Evolutionary conservation across 2,888 invertebrate genomes (phyloP).

Genomic region (Adineta ricciae): DNA sequence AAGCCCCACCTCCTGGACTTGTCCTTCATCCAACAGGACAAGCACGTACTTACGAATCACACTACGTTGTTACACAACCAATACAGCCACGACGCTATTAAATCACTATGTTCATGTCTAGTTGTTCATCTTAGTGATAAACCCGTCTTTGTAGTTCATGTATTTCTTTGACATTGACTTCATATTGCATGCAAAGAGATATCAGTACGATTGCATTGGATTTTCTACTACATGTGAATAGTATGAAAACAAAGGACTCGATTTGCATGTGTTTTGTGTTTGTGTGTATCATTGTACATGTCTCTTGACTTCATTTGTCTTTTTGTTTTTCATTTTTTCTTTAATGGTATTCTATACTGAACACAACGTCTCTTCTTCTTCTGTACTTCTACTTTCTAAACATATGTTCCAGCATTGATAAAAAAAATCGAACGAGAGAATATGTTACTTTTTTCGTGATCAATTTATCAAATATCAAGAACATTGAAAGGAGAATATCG

Average conservation of each 20-base stretch:
- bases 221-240: not conserved
- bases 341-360: not conserved
- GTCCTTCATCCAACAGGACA: not conserved
- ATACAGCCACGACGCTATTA: not conserved
- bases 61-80: not conserved
- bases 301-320: not conserved
- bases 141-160: not conserved
- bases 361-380: not conserved
- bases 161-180: not conserved
- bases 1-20: not conserved
- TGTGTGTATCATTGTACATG: not conserved
- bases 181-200: not conserved
- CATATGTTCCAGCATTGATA: conserved; percentile 2
- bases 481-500: not conserved
- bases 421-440: not conserved
- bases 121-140: not conserved
- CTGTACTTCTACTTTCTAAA: not conserved
- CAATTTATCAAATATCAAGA: not conserved
- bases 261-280: not conserved
- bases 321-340: not conserved
- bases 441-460: not conserved
- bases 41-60: not conserved
- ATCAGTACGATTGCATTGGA: not conserved
- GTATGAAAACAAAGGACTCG: not conserved
- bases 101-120: not conserved